Evolutionary conservation across 1,140 invertebrate genomes (phyloP).

Genomic region (Thaumatotibia leucotreta): DNA sequence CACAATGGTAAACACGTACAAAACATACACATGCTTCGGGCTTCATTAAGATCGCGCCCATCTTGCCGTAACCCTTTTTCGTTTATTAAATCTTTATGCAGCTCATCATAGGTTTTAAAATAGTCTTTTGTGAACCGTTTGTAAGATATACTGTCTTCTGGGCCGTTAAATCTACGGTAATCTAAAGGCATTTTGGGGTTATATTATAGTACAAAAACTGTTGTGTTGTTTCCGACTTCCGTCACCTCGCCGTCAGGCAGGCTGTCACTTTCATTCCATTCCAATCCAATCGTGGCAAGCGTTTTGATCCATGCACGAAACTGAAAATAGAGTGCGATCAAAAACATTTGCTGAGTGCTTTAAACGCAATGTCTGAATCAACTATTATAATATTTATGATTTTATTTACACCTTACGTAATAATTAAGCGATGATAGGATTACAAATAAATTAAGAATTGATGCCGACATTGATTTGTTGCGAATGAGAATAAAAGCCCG

Average conservation of each 20-base stretch:
- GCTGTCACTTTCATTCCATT: too few relatives aligned
- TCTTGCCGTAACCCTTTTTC: conserved; percentile 55
- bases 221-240: too few relatives aligned
- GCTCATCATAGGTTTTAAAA: conserved; percentile 51
- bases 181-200: conserved; percentile 62
- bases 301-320: too few relatives aligned
- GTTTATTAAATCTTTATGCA: conserved; percentile 48
- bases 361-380: too few relatives aligned
- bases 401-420: background rate
- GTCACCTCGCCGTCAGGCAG: too few relatives aligned
- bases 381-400: background rate
- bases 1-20: conserved; percentile 27
- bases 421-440: background rate
- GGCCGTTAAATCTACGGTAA: conserved; percentile 67
- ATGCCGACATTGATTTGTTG: background rate
- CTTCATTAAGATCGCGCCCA: conserved; percentile 54
- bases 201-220: too few relatives aligned
- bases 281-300: too few relatives aligned
- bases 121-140: conserved; percentile 55
- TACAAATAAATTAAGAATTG: background rate
- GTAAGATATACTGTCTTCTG: conserved; percentile 68
- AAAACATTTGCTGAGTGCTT: too few relatives aligned
- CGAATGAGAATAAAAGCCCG: background rate
- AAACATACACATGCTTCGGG: conserved; percentile 68
- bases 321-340: too few relatives aligned